phyloP scores from a whole-genome alignment of 37 sponge, comb jelly and placozoan genomes.

The Aplysina aerophoba region DNA sequence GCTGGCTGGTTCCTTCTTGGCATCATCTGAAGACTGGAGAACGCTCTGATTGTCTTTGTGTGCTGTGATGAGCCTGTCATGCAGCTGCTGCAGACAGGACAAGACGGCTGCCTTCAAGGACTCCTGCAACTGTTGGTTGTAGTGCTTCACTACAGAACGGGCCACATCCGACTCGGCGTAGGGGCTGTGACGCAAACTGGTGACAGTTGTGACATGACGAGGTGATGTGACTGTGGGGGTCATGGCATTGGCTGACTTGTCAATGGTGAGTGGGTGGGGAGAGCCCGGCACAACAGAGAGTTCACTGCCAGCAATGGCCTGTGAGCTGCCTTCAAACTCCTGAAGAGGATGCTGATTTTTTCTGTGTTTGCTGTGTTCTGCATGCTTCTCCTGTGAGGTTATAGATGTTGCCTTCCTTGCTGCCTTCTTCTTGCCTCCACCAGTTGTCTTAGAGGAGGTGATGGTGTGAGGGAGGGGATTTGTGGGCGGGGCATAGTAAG shows the following conservation, averaged over 20 bases:
- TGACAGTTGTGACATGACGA: not conserved
- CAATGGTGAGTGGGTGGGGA: not conserved
- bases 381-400: not conserved
- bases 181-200: not conserved
- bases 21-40: not conserved
- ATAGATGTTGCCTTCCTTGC: not conserved
- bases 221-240: not conserved
- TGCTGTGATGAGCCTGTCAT: not conserved
- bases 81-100: not conserved
- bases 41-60: too few species aligned
- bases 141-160: not conserved
- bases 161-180: not conserved
- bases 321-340: conserved; percentile 1
- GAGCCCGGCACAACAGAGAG: not conserved
- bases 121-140: conserved; percentile 19
- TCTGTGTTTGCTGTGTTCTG: too few species aligned
- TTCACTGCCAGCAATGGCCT: not conserved
- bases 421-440: not conserved
- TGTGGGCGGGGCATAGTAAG: not conserved
- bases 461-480: not conserved
- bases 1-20: not conserved
- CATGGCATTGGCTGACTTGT: not conserved
- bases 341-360: too few species aligned
- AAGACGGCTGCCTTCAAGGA: not conserved
- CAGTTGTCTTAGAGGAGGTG: not conserved